Conservation (phyloP, 2,113 vertebrate genomes). For the Gymnarchus niloticus region DNA sequence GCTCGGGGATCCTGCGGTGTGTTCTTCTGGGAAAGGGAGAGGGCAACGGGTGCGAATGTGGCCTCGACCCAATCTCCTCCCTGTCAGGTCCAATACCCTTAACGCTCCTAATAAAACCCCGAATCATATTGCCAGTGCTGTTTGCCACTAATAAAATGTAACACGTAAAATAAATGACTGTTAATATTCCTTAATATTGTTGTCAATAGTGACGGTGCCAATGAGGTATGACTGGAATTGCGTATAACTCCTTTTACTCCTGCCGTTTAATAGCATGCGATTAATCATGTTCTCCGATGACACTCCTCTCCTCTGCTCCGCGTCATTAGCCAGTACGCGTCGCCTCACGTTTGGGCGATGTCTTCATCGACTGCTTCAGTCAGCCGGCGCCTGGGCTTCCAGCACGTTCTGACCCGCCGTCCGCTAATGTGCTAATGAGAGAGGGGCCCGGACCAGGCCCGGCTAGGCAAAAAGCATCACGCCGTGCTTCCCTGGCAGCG, state of each 20-base stretch:
- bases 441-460: no score
- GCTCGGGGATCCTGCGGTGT: background rate
- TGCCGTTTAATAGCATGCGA: background rate
- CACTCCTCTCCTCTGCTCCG: background rate
- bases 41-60: background rate
- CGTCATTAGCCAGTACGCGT: background rate
- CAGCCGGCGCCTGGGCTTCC: background rate
- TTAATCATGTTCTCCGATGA: constrained; percentile 3
- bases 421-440: no score
- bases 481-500: background rate
- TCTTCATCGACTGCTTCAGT: background rate
- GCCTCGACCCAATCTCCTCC: background rate
- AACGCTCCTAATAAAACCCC: background rate
- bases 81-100: background rate
- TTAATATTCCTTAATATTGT: background rate
- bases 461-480: background rate
- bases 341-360: no score
- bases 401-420: background rate
- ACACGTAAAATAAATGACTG: background rate
- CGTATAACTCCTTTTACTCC: background rate
- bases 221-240: background rate
- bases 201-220: background rate
- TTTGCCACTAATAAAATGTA: background rate
- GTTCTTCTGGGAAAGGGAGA: background rate
- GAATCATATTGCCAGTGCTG: background rate